Conservation (phyloP, 2,888 invertebrate genomes). For the Serripes groenlandicus region DNA sequence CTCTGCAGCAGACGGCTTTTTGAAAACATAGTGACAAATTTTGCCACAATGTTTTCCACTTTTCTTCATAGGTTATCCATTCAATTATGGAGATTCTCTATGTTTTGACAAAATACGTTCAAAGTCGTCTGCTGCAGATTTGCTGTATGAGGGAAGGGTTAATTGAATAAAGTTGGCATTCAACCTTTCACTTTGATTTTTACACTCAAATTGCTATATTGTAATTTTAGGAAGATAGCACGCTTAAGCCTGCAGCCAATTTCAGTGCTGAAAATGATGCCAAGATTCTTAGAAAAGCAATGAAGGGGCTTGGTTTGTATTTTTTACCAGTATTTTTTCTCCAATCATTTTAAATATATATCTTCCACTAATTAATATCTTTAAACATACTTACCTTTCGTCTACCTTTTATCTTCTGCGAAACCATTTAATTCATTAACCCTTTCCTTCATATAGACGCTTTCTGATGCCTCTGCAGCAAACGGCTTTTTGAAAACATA, state of each 20-base stretch:
- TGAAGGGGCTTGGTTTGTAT: conserved; percentile 80
- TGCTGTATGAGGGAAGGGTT: too few species aligned
- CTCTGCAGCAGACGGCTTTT: not conserved
- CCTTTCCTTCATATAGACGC: not conserved
- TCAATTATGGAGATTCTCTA: too few species aligned
- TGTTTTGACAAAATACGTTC: too few species aligned
- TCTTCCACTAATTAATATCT: too few species aligned
- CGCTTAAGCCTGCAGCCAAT: conserved; percentile 78
- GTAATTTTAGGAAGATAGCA: conserved; percentile 80
- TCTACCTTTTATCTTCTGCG: not conserved
- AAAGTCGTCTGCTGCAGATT: too few species aligned
- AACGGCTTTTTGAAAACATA: not conserved
- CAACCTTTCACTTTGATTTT: too few species aligned
- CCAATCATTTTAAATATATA: too few species aligned
- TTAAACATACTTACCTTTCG: not conserved
- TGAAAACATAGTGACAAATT: not conserved
- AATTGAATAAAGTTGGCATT: too few species aligned
- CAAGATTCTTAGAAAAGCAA: conserved; percentile 85
- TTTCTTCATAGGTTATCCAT: too few species aligned
- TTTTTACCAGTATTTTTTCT: too few species aligned
- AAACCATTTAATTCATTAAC: not conserved
- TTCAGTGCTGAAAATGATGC: conserved; percentile 85
- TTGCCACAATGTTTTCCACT: too few species aligned
- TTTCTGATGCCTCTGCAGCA: not conserved
- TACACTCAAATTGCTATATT: too few species aligned